phyloP scores from a whole-genome alignment of 1,140 invertebrate genomes.

The Drosophila melanica region DNA sequence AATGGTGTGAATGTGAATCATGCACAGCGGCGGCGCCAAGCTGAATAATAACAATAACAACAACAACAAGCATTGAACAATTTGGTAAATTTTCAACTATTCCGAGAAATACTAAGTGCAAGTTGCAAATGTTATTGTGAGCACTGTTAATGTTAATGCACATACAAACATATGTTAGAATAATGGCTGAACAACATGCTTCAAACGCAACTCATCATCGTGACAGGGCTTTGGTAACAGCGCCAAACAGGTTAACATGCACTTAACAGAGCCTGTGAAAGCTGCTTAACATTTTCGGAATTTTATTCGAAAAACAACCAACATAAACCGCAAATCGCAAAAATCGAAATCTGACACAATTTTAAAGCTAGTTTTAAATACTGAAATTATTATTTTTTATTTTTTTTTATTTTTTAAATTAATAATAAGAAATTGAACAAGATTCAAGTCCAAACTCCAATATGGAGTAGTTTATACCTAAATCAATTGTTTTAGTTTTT shows the following conservation, averaged over 20 bases:
- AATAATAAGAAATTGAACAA: too few species aligned
- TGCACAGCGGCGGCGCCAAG: conserved; percentile 16
- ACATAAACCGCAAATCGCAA: too few species aligned
- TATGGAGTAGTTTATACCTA: too few species aligned
- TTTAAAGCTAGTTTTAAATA: too few species aligned
- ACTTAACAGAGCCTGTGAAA: neutral
- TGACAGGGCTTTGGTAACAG: neutral
- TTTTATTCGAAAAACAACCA: too few species aligned
- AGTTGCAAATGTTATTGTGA: neutral
- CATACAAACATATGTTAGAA: neutral
- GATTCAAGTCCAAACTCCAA: too few species aligned
- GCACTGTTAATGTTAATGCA: neutral
- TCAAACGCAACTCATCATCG: too few species aligned
- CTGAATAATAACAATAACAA: conserved; percentile 13
- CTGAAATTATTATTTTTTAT: too few species aligned
- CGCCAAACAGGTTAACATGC: neutral
- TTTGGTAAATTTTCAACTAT: conserved; percentile 26
- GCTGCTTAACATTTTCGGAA: neutral
- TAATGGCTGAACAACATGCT: too few species aligned
- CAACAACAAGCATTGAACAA: conserved; percentile 20
- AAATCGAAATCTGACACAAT: too few species aligned
- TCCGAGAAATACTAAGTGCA: conserved; percentile 17
- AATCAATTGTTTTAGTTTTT: too few species aligned
- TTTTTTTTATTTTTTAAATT: too few species aligned
- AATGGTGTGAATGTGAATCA: conserved; percentile 42